Evolutionary conservation across 1,140 invertebrate species (phyloP).

Genomic region (Aphidius gifuensis): DNA sequence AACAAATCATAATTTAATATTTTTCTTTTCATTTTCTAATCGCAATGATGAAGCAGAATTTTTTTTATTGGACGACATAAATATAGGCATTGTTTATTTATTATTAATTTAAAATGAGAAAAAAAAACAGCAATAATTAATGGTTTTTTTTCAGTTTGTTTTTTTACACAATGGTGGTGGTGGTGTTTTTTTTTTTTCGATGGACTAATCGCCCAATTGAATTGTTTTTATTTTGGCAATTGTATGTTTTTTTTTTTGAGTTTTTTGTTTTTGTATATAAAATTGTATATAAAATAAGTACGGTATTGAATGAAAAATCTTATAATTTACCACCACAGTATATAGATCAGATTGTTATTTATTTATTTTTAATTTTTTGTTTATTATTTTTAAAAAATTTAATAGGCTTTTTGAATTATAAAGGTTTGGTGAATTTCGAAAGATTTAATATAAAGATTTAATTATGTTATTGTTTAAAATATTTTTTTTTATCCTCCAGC

Average conservation of each 20-base stretch:
- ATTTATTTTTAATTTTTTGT: slow-evolving; percentile 2
- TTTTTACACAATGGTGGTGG: too few relatives aligned
- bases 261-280: slow-evolving; percentile 26
- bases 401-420: not conserved
- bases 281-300: slow-evolving; percentile 34
- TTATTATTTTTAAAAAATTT: slow-evolving; percentile 6
- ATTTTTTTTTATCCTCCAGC: not conserved
- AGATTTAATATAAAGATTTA: not conserved
- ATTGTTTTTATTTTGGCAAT: slow-evolving; percentile 19
- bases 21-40: not conserved
- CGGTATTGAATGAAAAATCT: slow-evolving; percentile 27
- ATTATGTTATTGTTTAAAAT: not conserved
- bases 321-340: slow-evolving; percentile 16
- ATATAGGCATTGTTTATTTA: not conserved
- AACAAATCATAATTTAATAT: slow-evolving; percentile 2
- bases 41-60: slow-evolving; percentile 4
- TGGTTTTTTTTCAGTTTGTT: not conserved
- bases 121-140: too few relatives aligned
- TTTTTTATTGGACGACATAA: slow-evolving; percentile 4
- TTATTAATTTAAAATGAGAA: not conserved
- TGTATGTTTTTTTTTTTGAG: slow-evolving; percentile 23
- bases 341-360: slow-evolving; percentile 18
- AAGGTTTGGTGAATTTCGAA: slow-evolving; percentile 19
- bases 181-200: not conserved
- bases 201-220: slow-evolving; percentile 10